Base-by-base conservation (phyloP, 2,888 invertebrate species). In the Dilophus febrilis region DNA sequence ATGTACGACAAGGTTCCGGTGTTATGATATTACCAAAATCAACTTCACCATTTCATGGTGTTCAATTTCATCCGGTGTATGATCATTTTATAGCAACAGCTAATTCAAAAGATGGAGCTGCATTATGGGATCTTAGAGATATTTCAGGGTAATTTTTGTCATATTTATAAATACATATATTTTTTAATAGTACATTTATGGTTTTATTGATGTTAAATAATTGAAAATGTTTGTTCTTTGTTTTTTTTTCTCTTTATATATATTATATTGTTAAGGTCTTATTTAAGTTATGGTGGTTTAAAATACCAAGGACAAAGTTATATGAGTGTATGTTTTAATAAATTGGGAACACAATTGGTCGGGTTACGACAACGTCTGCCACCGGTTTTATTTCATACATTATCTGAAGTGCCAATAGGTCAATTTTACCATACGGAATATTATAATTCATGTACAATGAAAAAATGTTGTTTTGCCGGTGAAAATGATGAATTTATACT, bases 361-460 rank as follows among this genome's bases (percentile, higher is more conserved):
- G 88, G 85, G 3, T 63, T 94, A 13, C 71, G 91, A 19, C 73
- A 91, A 8, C 75, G 91, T n/a, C 66, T 85, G 41, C 80, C 88
- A 0, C 91, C 92, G 0, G 83, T 88, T 11, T 64, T 92, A 7
- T 92, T 85, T 54, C 64, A 70, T 1, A 70, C 76, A 1, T 69
- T 78, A 46, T 72, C 74, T 0, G 66, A 79, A 1, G 70, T 71
- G 32, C 78, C 84, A 13, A 62, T 84, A 19, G 85, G 80, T 26
- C 84, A 90, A 59, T 91, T 94, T 63, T 85, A 88, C 58, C 86
- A 91, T 57, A 74, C 78, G 36, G 85, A 86, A 45, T 95, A 94
- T 59, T 88, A 87, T 54, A 94, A 94, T 60, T 87, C 87, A 0
- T 94, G 92, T 56, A 95, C 95, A 0, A 91, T 95, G 88, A 95